These are phyloP conservation scores for Erpornis zantholeuca DNA, from an alignment of 2,113 vertebrate species.

Conservation along the genomic window DNA sequence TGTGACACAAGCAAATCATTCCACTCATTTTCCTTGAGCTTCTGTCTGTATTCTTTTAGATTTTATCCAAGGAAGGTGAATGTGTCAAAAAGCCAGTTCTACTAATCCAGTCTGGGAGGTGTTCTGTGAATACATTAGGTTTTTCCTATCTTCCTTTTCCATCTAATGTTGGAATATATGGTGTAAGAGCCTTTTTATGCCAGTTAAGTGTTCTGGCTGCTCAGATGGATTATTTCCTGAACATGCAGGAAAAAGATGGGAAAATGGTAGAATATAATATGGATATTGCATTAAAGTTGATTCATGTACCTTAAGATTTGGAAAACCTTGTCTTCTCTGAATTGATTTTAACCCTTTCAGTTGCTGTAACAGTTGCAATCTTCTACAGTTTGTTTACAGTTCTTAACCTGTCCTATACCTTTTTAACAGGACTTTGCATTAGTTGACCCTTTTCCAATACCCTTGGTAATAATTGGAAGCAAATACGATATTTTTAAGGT, in stretches of 20 bases:
- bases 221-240: not conserved
- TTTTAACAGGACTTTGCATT: constrained; percentile 88
- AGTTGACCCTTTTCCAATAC: constrained; percentile 89
- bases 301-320: not conserved
- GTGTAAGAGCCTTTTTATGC: not conserved
- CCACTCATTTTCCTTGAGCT: not conserved
- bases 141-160: not conserved
- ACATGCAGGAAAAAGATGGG: not conserved
- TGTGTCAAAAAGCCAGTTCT: not conserved
- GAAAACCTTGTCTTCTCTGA: not conserved
- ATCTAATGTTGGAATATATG: not conserved
- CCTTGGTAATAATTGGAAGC: constrained; percentile 91
- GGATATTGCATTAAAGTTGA: not conserved
- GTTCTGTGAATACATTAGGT: not conserved
- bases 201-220: not conserved
- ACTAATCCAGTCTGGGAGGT: not conserved
- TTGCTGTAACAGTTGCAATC: not conserved
- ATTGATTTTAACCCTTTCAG: not conserved
- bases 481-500: constrained; percentile 96
- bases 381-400: not conserved
- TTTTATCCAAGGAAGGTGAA: not conserved
- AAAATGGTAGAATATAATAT: not conserved
- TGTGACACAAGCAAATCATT: not conserved
- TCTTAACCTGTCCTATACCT: not conserved
- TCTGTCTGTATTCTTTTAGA: not conserved